Evolutionary conservation across 2,797 vertebrate genomes (phyloP), one percentile per base, ranked within the genome.

Genomic region (Esox lucius): DNA sequence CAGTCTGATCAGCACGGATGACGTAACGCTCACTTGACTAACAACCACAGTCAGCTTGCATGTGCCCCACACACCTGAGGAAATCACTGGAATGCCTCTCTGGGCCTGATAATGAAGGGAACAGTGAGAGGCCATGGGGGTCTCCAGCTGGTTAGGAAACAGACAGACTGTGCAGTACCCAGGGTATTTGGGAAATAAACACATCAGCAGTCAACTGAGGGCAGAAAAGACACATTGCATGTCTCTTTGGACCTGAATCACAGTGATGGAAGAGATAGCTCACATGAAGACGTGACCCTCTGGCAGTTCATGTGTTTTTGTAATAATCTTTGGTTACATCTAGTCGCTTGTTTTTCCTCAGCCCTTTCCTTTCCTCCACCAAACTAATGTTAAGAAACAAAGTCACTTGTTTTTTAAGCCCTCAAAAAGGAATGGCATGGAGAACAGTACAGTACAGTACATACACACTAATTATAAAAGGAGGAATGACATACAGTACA

Each of bases 141-240:
- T 81, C 77, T 72, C 79, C 78, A 86, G 83, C 81, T 89, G 83
- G 81, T 86, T 85, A 84, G 85, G 79, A 80, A 87, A 73, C 75
- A 87, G 83, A 84, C 82, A 66, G 83, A 73, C 85, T 80, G 81
- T 81, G 83, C 81, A 85, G 85, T 78, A 80, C 83, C 74, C 80
- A 64, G 78, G 80, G 73, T 75, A 70, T 77, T 31, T 68, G 53
- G 81, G 80, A 85, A 85, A 91, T 86, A 87, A 88, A 87, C 72
- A 79, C 87, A 84, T 90, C 83, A 85, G 79, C 76, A 75, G 87
- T 75, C 69, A 61, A 68, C 78, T 70, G 73, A 86, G 85, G 87
- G 59, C 28, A 74, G 56, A 61, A 9, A 61, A 61, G 33, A 74
- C 78, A 73, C 78, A 74, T 17, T n/a, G 65, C 73, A 72, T 73